A percentile compares a stretch with the other conserved stretches of the same genome.
These are phyloP conservation scores for Diogma glabrata DNA, from an alignment of 2,888 invertebrate genomes.

Conservation along the genomic window DNA sequence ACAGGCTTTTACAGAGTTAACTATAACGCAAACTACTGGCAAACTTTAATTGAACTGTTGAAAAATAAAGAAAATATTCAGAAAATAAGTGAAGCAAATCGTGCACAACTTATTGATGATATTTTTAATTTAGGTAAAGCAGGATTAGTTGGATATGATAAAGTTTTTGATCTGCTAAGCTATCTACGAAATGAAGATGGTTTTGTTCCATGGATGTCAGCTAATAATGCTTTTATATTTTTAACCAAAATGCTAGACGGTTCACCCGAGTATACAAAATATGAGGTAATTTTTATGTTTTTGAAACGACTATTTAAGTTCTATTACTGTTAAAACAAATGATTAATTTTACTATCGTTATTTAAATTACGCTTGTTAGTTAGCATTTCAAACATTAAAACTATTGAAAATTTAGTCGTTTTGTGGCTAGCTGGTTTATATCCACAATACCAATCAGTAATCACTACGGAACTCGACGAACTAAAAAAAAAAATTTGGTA, in stretches of 20 bases:
- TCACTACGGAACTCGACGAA: too few relatives aligned
- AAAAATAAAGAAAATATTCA: constrained; percentile 27
- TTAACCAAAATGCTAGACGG: constrained; percentile 6
- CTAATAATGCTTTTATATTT: not conserved
- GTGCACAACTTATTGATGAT: constrained; percentile 65
- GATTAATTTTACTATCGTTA: not conserved
- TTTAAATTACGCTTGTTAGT: not conserved
- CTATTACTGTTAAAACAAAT: too few relatives aligned
- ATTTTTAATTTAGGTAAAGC: constrained; percentile 46
- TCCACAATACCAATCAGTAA: too few relatives aligned
- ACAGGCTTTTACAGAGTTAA: constrained; percentile 48
- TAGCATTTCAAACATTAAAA: too few relatives aligned
- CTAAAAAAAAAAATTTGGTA: too few relatives aligned
- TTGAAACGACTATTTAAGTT: too few relatives aligned
- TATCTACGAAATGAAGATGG: constrained; percentile 48
- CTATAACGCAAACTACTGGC: constrained; percentile 52
- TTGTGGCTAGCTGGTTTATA: too few relatives aligned
- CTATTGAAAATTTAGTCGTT: too few relatives aligned
- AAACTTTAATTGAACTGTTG: constrained; percentile 39
- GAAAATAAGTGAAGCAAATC: constrained; percentile 46
- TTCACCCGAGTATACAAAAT: not conserved
- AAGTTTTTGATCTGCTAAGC: constrained; percentile 44
- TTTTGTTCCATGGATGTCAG: constrained; percentile 49
- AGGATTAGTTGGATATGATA: constrained; percentile 39
- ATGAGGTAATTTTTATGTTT: too few relatives aligned